Conservation (phyloP, 2,888 invertebrate genomes). For the Buathra laborator region DNA sequence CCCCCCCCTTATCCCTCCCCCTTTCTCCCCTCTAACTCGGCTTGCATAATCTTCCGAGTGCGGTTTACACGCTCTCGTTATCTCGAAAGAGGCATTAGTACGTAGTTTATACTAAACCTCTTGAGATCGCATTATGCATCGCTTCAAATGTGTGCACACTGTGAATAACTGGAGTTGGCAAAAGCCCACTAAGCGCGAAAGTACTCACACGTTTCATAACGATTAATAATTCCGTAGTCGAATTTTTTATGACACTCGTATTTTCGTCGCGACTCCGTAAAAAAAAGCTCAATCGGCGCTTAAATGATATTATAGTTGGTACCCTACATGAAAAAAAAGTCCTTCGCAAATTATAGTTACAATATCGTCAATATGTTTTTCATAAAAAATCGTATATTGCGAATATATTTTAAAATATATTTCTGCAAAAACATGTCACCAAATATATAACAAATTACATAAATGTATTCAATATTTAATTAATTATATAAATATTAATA, state of each 20-base stretch:
- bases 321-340: too few species aligned
- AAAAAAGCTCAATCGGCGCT: too few species aligned
- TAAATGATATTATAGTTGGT: too few species aligned
- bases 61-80: slow-evolving; percentile 66
- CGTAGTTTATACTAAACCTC: slow-evolving; percentile 55
- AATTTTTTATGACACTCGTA: not conserved
- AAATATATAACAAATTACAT: too few species aligned
- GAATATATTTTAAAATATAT: too few species aligned
- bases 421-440: too few species aligned
- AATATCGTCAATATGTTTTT: too few species aligned
- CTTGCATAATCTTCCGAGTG: slow-evolving; percentile 60
- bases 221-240: slow-evolving; percentile 72
- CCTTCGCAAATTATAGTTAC: too few species aligned
- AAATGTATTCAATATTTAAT: too few species aligned
- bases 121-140: slow-evolving; percentile 57
- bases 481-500: too few species aligned
- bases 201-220: slow-evolving; percentile 75
- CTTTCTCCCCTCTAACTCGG: slow-evolving; percentile 36
- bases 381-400: too few species aligned
- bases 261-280: not conserved
- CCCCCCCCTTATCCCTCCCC: slow-evolving; percentile 23
- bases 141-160: slow-evolving; percentile 17
- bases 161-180: slow-evolving; percentile 40
- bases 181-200: slow-evolving; percentile 68
- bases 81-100: slow-evolving; percentile 64